Evolutionary conservation across 2,888 invertebrate genomes (phyloP).

Genomic region (Eristalinus aeneus): DNA sequence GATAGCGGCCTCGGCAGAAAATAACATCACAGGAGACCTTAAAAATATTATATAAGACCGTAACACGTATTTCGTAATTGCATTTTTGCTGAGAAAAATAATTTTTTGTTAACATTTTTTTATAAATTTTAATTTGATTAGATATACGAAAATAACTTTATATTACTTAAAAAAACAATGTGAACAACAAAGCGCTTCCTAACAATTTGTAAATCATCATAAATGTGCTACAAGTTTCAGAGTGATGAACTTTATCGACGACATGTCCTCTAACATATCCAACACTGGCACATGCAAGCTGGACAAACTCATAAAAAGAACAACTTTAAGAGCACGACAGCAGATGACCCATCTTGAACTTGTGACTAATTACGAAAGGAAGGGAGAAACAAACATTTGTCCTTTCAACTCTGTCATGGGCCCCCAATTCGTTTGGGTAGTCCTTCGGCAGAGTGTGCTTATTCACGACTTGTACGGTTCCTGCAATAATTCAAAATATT

Average conservation of each 20-base stretch:
- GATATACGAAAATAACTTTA: too few relatives aligned
- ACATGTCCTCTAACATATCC: neutral
- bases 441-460: too few relatives aligned
- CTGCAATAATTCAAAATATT: neutral
- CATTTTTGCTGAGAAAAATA: too few relatives aligned
- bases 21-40: neutral
- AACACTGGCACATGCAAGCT: neutral
- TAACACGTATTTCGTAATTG: neutral
- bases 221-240: neutral
- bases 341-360: neutral
- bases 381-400: neutral
- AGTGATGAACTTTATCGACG: neutral
- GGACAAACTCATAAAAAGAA: neutral
- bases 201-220: neutral
- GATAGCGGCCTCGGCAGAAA: neutral
- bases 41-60: neutral
- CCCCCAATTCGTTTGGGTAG: neutral
- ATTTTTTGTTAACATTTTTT: too few relatives aligned
- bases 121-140: too few relatives aligned
- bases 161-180: too few relatives aligned
- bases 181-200: too few relatives aligned
- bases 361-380: neutral
- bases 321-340: neutral
- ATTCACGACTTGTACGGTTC: neutral
- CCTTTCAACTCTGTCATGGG: neutral